These are phyloP conservation scores for Phalanger gymnotis DNA, from an alignment of 2,797 vertebrate species.

Conservation along the genomic window DNA sequence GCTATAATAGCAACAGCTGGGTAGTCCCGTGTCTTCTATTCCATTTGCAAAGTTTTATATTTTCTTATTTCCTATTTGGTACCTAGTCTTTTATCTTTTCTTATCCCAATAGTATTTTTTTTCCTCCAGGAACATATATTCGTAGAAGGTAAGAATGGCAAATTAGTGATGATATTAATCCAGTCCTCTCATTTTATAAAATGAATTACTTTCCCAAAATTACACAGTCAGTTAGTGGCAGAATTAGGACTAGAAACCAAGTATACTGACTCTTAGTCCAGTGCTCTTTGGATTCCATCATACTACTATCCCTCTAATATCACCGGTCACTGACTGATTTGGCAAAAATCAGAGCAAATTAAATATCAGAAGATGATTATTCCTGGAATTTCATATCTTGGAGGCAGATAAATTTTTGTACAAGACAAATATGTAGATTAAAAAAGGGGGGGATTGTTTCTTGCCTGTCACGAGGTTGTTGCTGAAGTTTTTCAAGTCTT, in stretches of 20 bases:
- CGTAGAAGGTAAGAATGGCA: neutral
- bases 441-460: neutral
- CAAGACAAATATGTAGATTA: neutral
- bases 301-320: neutral
- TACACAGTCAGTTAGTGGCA: neutral
- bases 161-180: neutral
- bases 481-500: slow-evolving; percentile 68
- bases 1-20: neutral
- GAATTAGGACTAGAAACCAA: neutral
- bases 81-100: slow-evolving; percentile 28
- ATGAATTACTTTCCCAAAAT: neutral
- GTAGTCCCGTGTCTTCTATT: neutral
- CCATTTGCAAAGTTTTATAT: neutral
- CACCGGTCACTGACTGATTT: neutral
- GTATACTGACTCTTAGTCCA: neutral
- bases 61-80: slow-evolving; percentile 8
- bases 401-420: slow-evolving; percentile 20
- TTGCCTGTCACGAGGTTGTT: slow-evolving; percentile 76
- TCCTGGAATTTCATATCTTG: neutral
- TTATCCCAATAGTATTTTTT: neutral
- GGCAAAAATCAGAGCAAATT: neutral
- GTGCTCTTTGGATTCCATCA: neutral
- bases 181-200: neutral
- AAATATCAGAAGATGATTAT: neutral
- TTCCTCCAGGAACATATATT: neutral